Percentiles rank a stretch among this genome's conserved stretches.
Evolutionary conservation across 2,113 vertebrate genomes (phyloP).

Genomic region (Perognathus longimembris): DNA sequence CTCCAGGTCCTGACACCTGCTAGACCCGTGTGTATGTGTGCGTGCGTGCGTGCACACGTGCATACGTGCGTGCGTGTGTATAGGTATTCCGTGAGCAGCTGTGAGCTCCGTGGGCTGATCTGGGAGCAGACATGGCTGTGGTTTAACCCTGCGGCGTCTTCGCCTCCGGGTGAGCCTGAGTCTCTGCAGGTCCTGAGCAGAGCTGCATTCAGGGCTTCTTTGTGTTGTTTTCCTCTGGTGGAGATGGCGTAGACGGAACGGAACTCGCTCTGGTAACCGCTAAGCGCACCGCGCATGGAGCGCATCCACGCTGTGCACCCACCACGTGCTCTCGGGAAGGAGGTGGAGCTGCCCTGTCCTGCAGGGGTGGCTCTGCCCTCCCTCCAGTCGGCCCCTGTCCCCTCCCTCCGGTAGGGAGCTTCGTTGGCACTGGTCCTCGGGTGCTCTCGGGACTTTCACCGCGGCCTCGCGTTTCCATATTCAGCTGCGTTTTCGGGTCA

Average conservation of each 20-base stretch:
- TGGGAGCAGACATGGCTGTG: background rate
- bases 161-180: rapidly evolving
- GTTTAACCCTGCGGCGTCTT: background rate
- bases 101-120: no score
- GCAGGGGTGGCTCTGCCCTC: rapidly evolving
- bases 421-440: no score
- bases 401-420: no score
- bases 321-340: no score
- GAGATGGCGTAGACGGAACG: rapidly evolving
- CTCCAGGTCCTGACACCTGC: background rate
- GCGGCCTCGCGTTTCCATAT: background rate
- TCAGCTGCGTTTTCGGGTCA: rapidly evolving
- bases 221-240: background rate
- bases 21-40: background rate
- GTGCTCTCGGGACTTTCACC: no score
- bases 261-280: rapidly evolving
- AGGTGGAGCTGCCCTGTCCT: background rate
- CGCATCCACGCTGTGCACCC: rapidly evolving
- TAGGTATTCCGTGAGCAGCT: rapidly evolving
- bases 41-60: background rate
- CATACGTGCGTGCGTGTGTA: background rate
- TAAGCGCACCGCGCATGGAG: no score
- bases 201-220: no score
- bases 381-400: background rate
- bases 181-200: background rate